A percentile compares a stretch with the other conserved stretches of the same genome.
phyloP scores from a whole-genome alignment of 2,888 invertebrate genomes.

The Taphrorychus bicolor region DNA sequence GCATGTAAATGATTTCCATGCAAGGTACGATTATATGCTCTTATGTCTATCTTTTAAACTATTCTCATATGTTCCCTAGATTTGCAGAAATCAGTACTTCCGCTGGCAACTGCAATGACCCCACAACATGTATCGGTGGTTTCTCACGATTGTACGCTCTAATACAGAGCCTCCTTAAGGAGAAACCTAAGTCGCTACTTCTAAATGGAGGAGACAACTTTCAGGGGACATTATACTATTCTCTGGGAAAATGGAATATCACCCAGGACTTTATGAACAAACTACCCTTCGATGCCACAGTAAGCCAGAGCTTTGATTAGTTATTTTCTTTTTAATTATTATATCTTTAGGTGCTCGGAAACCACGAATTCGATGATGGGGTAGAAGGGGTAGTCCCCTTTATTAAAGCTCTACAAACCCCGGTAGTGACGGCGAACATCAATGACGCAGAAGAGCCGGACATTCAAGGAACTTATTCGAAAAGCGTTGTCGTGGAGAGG shows the following conservation, averaged over 20 bases:
- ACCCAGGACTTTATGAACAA: constrained; percentile 79
- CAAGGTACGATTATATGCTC: constrained; percentile 61
- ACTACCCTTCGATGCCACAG: constrained; percentile 79
- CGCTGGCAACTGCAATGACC: constrained; percentile 50
- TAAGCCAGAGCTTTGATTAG: constrained; percentile 59
- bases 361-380: constrained; percentile 86
- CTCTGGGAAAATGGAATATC: constrained; percentile 74
- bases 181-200: constrained; percentile 67
- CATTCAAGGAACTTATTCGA: constrained; percentile 67
- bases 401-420: constrained; percentile 67
- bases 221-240: constrained; percentile 88
- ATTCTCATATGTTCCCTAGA: constrained; percentile 20
- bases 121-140: constrained; percentile 70
- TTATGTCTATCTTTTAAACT: neutral
- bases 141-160: constrained; percentile 70
- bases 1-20: constrained; percentile 67
- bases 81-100: constrained; percentile 42
- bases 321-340: too few relatives aligned
- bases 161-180: constrained; percentile 59
- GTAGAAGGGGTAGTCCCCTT: constrained; percentile 77
- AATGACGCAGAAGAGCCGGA: constrained; percentile 72
- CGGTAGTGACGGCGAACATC: constrained; percentile 79
- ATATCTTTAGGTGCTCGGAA: constrained; percentile 79
- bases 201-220: constrained; percentile 86
- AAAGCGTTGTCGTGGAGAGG: constrained; percentile 70